These are phyloP conservation scores for Sinodicranocentrus sp. DNA, from an alignment of 2,888 invertebrate genomes.

Conservation along the genomic window DNA sequence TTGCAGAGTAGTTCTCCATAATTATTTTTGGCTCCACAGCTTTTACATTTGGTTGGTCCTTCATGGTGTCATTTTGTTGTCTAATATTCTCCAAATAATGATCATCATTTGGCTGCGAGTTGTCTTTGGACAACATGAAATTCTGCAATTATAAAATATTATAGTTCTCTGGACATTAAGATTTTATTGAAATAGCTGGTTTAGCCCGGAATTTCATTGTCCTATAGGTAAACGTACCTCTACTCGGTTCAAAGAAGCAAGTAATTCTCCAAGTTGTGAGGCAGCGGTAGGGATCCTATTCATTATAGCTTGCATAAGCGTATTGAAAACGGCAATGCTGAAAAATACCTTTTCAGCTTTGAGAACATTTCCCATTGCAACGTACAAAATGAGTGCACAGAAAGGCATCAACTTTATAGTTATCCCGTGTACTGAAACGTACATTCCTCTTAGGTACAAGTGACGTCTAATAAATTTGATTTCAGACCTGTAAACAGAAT, in stretches of 20 bases:
- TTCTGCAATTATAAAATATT: no score
- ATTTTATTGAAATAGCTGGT: no score
- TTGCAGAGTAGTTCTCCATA: conserved; percentile 45
- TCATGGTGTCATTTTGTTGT: background rate
- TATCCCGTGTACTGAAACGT: conserved; percentile 25
- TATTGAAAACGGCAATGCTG: conserved; percentile 44
- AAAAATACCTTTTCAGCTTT: conserved; percentile 55
- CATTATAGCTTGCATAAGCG: conserved; percentile 30
- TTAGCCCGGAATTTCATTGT: no score
- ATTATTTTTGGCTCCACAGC: conserved; percentile 9
- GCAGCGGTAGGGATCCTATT: conserved; percentile 40
- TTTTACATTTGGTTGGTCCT: background rate
- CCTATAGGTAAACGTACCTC: conserved; percentile 17
- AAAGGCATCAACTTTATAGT: conserved; percentile 70
- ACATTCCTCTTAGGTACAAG: conserved; percentile 49
- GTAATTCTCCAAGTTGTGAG: conserved; percentile 31
- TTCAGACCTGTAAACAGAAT: conserved; percentile 16
- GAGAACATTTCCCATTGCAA: conserved; percentile 67
- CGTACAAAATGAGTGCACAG: conserved; percentile 69
- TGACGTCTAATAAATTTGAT: conserved; percentile 39
- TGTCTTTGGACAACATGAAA: conserved; percentile 36
- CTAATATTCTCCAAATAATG: conserved; percentile 15
- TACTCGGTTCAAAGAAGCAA: conserved; percentile 38
- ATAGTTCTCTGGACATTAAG: no score
- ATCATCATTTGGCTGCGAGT: background rate